Conservation (phyloP, 2,888 invertebrate species). For the Agelastica alni region DNA sequence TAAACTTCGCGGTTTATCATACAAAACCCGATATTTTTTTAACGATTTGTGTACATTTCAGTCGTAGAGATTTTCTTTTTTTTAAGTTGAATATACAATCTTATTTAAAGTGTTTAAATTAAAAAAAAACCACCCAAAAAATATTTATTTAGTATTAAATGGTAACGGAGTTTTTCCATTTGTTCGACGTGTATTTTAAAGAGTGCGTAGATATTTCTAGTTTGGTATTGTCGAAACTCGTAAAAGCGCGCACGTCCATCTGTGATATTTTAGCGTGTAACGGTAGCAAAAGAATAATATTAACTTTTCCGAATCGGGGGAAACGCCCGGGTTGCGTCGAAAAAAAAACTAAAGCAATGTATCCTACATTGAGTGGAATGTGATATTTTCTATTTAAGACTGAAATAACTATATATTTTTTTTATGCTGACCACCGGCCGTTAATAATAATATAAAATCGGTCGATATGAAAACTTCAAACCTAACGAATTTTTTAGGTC, state of each 20-base stretch:
- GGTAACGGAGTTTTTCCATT: no score
- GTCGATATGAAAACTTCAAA: conserved; percentile 33
- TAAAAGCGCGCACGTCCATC: conserved; percentile 53
- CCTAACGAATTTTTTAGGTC: conserved; percentile 29
- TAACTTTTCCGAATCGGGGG: conserved; percentile 55
- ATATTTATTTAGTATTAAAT: no score
- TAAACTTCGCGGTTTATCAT: no score
- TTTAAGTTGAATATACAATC: no score
- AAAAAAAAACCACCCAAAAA: no score
- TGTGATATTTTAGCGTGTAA: conserved; percentile 58
- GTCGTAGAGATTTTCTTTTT: no score
- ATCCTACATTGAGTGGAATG: conserved; percentile 53
- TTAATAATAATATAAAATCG: conserved; percentile 10
- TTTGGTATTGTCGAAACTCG: no score
- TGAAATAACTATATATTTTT: conserved; percentile 58
- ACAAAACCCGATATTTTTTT: no score
- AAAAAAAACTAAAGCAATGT: conserved; percentile 29
- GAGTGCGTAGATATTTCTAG: no score
- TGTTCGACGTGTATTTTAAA: no score
- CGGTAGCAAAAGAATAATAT: conserved; percentile 58
- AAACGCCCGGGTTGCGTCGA: conserved; percentile 48
- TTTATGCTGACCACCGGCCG: conserved; percentile 42
- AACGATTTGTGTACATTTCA: no score
- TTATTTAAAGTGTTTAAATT: no score
- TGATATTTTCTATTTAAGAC: conserved; percentile 61